Conservation (phyloP, 1,140 invertebrate genomes). For the Coenobita brevimanus region DNA sequence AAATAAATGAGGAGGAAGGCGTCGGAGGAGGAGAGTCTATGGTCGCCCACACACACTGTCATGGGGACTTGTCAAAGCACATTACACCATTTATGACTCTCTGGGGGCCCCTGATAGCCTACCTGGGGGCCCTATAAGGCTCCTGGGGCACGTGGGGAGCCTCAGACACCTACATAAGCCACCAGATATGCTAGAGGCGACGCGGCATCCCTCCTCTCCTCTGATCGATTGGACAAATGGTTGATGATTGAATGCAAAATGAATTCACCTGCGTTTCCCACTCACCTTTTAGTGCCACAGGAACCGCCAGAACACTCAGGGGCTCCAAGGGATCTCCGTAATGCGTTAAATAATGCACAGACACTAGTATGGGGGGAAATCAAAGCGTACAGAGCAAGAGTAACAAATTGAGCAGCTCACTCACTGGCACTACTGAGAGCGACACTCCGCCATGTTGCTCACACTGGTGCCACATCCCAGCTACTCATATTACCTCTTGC, state of each 20-base stretch:
- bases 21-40: too few species aligned
- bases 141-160: neutral
- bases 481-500: neutral
- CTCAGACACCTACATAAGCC: neutral
- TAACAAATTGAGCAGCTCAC: slow-evolving; percentile 37
- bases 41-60: too few species aligned
- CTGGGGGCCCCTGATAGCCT: neutral
- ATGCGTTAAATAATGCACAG: slow-evolving; percentile 37
- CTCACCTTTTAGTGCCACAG: slow-evolving; percentile 44
- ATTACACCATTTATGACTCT: neutral
- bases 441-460: slow-evolving; percentile 52
- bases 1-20: too few species aligned
- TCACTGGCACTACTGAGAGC: slow-evolving; percentile 52
- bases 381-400: slow-evolving; percentile 41
- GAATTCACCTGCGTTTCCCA: slow-evolving; percentile 53
- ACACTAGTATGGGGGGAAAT: slow-evolving; percentile 21
- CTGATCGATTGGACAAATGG: slow-evolving; percentile 65
- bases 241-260: slow-evolving; percentile 63
- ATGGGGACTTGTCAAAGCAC: neutral
- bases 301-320: neutral
- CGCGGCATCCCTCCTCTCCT: slow-evolving; percentile 37
- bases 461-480: slow-evolving; percentile 42
- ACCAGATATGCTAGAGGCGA: slow-evolving; percentile 33
- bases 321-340: slow-evolving; percentile 32
- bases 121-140: neutral